These are phyloP conservation scores for Pterobdella sp. DNA, from an alignment of 2,888 invertebrate species.

Conservation along the genomic window DNA sequence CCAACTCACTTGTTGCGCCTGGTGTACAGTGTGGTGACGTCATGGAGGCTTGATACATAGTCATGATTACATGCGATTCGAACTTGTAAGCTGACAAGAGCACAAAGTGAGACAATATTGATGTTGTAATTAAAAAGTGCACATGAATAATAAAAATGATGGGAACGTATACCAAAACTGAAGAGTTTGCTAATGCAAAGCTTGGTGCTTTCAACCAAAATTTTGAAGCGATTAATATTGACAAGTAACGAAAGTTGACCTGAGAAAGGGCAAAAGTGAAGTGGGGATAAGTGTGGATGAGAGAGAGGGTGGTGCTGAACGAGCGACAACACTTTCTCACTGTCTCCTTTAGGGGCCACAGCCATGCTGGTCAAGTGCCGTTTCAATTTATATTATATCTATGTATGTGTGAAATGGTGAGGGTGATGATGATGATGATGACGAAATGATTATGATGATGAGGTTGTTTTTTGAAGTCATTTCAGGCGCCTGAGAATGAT, in stretches of 20 bases:
- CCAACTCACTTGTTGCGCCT: slow-evolving; percentile 56
- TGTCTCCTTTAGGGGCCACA: slow-evolving; percentile 56
- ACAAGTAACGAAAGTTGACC: slow-evolving; percentile 43
- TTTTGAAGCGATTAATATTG: no score
- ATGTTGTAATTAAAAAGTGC: no score
- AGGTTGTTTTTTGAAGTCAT: not conserved
- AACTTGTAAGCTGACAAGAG: no score
- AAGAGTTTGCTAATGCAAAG: no score
- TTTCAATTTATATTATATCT: not conserved
- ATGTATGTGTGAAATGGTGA: not conserved
- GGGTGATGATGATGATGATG: not conserved
- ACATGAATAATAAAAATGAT: no score
- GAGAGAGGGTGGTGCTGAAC: slow-evolving; percentile 51
- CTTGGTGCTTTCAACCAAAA: no score
- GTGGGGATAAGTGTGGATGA: slow-evolving; percentile 53
- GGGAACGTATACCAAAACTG: no score
- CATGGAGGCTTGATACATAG: no score
- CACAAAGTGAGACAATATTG: no score
- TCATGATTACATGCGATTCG: no score
- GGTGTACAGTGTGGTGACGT: slow-evolving; percentile 4
- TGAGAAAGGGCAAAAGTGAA: slow-evolving; percentile 54
- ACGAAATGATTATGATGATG: not conserved
- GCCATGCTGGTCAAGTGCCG: slow-evolving; percentile 49
- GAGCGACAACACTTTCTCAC: slow-evolving; percentile 55
- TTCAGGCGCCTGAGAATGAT: not conserved